phyloP scores from a whole-genome alignment of 2,888 invertebrate species.

The Steinernema carpocapsae region DNA sequence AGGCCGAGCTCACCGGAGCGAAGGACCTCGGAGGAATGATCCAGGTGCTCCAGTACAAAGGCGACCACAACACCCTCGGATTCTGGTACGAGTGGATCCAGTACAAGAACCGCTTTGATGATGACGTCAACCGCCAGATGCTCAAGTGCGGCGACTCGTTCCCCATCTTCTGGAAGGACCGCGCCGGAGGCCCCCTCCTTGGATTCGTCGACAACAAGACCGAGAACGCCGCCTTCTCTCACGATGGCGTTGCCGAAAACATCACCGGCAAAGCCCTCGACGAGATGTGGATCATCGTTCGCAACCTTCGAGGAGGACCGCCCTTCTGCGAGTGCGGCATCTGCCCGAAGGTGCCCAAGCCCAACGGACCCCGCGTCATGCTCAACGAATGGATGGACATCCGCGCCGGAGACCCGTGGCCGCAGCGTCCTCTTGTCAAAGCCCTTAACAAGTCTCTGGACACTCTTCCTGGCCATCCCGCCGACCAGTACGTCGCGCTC shows the following conservation, averaged over 20 bases:
- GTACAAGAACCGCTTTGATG: too few species aligned
- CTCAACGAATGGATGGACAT: too few species aligned
- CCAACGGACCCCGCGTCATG: slow-evolving; percentile 41
- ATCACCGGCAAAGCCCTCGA: too few species aligned
- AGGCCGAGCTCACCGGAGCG: too few species aligned
- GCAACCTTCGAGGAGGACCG: slow-evolving; percentile 54
- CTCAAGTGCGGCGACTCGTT: slow-evolving; percentile 63
- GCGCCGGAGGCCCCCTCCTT: slow-evolving; percentile 50
- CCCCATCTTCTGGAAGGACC: slow-evolving; percentile 62
- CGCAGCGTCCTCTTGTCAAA: neutral
- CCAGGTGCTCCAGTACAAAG: too few species aligned
- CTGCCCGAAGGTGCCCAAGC: slow-evolving; percentile 35
- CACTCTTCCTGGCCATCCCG: slow-evolving; percentile 21
- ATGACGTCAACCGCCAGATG: slow-evolving; percentile 49
- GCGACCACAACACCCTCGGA: too few species aligned
- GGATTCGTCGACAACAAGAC: slow-evolving; percentile 64
- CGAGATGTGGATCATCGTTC: too few species aligned
- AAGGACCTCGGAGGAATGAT: too few species aligned
- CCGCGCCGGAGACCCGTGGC: neutral
- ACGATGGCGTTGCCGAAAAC: too few species aligned
- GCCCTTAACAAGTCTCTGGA: slow-evolving; percentile 28
- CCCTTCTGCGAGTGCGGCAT: slow-evolving; percentile 45
- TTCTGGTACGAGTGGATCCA: slow-evolving; percentile 9
- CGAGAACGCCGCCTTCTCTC: slow-evolving; percentile 59
- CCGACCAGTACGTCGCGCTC: slow-evolving; percentile 33